These are phyloP conservation scores for Eupithecia insigniata DNA, from an alignment of 2,888 invertebrate species.

Conservation along the genomic window DNA sequence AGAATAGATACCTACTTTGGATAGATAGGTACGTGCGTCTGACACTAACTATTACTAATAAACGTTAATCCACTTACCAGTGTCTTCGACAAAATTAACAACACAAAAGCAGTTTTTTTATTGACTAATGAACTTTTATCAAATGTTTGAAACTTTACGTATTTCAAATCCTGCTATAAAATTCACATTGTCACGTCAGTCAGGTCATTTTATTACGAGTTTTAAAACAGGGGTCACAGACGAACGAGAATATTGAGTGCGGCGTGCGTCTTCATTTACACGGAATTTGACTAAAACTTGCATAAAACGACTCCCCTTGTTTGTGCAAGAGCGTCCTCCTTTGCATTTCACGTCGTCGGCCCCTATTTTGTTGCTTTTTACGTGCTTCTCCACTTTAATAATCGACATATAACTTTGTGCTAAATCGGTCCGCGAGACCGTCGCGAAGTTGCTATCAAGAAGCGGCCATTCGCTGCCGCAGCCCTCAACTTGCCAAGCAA, in stretches of 20 bases:
- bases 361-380: constrained; percentile 65
- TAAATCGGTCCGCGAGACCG: constrained; percentile 67
- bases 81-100: constrained; percentile 26
- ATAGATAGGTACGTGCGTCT: constrained; percentile 1
- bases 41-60: neutral
- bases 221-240: constrained; percentile 63
- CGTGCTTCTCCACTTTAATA: constrained; percentile 59
- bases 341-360: constrained; percentile 79
- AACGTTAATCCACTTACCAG: constrained; percentile 21
- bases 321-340: constrained; percentile 79
- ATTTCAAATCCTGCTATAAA: constrained; percentile 40
- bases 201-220: constrained; percentile 57
- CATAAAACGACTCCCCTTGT: constrained; percentile 76
- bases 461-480: constrained; percentile 66
- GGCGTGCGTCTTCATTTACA: constrained; percentile 62
- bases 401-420: constrained; percentile 61
- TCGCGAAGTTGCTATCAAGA: constrained; percentile 70
- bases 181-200: constrained; percentile 64
- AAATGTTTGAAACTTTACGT: constrained; percentile 10
- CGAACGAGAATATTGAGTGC: constrained; percentile 56
- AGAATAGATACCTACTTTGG: constrained; percentile 25
- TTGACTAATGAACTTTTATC: constrained; percentile 13
- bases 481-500: constrained; percentile 51
- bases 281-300: constrained; percentile 46
- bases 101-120: constrained; percentile 20